These are phyloP conservation scores for Pammene fasciana DNA, from an alignment of 2,888 invertebrate species.

Conservation along the genomic window DNA sequence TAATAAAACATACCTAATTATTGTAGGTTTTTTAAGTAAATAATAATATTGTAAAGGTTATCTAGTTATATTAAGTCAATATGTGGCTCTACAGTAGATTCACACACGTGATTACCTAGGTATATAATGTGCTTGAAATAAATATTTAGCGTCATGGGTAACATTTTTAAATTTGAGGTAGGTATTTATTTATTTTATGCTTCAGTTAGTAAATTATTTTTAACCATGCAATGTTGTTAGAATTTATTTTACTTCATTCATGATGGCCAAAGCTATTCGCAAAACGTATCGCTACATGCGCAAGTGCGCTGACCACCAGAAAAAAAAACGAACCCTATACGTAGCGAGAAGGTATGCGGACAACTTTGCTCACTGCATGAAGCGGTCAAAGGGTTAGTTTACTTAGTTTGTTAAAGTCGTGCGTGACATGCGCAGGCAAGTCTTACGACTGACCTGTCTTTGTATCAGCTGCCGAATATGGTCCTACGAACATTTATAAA, in stretches of 20 bases:
- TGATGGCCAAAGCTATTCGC: not conserved
- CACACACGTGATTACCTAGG: not conserved
- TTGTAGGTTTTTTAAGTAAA: too few relatives aligned
- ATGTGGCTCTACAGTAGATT: not conserved
- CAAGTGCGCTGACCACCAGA: not conserved
- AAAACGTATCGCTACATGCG: not conserved
- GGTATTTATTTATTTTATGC: not conserved
- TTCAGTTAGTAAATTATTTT: not conserved
- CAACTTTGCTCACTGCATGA: not conserved
- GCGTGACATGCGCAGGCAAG: conserved; percentile 36
- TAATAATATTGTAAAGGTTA: too few relatives aligned
- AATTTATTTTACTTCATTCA: not conserved
- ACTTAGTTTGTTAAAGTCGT: not conserved
- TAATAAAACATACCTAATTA: too few relatives aligned
- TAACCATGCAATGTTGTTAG: conserved; percentile 15
- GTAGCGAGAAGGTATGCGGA: not conserved
- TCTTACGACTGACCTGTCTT: conserved; percentile 57
- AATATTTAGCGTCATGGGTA: not conserved
- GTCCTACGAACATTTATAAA: conserved; percentile 64
- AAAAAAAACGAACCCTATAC: not conserved
- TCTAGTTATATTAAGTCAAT: not conserved
- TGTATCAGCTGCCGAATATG: conserved; percentile 72
- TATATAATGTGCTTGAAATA: too few relatives aligned
- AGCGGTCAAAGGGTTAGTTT: not conserved
- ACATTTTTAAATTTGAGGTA: not conserved